Percentiles rank a stretch among this genome's conserved stretches.
phyloP scores from a whole-genome alignment of 2,113 vertebrate genomes.

The Leucopsar rothschildi region DNA sequence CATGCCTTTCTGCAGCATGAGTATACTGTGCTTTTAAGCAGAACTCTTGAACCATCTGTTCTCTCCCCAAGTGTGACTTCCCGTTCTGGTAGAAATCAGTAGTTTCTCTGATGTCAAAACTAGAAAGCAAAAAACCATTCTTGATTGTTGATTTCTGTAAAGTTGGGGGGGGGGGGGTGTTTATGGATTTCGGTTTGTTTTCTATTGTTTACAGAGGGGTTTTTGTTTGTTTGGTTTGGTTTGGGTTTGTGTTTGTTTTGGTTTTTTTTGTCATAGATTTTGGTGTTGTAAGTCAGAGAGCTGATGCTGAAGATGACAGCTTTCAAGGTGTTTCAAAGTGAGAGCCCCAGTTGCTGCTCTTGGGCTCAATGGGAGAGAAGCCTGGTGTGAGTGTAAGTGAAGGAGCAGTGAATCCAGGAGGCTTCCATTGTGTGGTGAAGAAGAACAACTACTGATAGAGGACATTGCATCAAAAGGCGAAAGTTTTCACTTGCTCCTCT shows the following conservation, averaged over 20 bases:
- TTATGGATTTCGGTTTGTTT: not conserved
- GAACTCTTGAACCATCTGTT: not conserved
- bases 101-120: not conserved
- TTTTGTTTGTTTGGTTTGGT: not conserved
- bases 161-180: accelerated
- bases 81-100: not conserved
- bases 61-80: not conserved
- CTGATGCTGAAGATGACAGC: not conserved
- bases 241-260: not conserved
- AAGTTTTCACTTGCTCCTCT: not conserved
- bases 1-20: not conserved
- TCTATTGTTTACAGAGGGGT: not conserved
- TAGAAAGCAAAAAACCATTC: not conserved
- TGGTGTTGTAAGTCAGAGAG: not conserved
- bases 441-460: not conserved
- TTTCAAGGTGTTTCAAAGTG: not conserved
- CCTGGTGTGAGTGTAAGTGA: not conserved
- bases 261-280: not conserved
- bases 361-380: not conserved
- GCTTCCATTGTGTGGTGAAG: not conserved
- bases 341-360: not conserved
- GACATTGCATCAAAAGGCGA: not conserved
- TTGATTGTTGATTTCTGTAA: not conserved
- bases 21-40: not conserved
- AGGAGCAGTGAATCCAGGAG: not conserved